phyloP scores from a whole-genome alignment of 2,113 vertebrate genomes.

The Eira barbara region DNA sequence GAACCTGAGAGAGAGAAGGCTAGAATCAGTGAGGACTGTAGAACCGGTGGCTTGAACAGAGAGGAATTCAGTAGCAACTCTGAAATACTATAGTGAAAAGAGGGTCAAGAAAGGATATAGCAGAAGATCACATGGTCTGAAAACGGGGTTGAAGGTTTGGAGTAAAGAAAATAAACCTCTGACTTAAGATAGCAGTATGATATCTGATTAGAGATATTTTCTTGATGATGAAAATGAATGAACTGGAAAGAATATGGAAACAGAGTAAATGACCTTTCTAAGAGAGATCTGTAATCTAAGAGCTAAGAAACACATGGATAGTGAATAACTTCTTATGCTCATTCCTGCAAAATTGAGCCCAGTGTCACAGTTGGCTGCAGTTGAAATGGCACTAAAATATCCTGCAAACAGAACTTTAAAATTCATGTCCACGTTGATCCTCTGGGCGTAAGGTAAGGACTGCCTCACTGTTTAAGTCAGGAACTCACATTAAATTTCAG shows the following conservation, averaged over 20 bases:
- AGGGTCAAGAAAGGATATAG: neutral
- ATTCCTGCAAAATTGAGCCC: neutral
- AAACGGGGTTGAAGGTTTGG: neutral
- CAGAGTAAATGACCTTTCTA: neutral
- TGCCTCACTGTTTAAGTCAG: neutral
- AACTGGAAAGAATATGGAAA: constrained; percentile 9
- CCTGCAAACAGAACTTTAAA: neutral
- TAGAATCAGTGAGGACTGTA: neutral
- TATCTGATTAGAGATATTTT: neutral
- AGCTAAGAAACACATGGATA: neutral
- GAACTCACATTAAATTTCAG: neutral
- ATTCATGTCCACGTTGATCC: neutral
- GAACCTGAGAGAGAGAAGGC: neutral
- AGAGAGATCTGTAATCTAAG: neutral
- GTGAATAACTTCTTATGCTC: neutral
- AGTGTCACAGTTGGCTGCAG: neutral
- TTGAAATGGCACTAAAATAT: neutral
- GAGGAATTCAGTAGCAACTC: neutral
- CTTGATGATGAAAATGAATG: neutral
- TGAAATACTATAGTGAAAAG: neutral
- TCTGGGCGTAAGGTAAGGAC: neutral
- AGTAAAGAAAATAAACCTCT: neutral
- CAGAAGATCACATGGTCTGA: neutral
- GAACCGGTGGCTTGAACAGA: neutral
- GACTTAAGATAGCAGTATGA: neutral